These are phyloP conservation scores for Pelecanus crispus DNA, from an alignment of 2,113 vertebrate species.

Conservation along the genomic window DNA sequence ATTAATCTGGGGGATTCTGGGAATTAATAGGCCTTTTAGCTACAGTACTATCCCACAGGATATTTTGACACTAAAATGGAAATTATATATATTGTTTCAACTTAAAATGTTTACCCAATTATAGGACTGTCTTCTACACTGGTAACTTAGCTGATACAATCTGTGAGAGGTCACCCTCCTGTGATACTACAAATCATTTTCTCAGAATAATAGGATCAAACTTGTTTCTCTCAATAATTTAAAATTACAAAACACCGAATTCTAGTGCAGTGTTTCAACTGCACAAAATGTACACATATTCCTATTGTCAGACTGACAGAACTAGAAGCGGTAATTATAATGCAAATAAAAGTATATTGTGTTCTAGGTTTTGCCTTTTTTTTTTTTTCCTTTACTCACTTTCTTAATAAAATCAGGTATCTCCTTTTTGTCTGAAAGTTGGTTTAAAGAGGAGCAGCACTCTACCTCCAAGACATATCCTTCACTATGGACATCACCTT, in stretches of 20 bases:
- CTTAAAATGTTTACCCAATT: not conserved
- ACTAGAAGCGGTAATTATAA: not conserved
- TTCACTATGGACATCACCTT: constrained; percentile 64
- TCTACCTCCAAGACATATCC: constrained; percentile 86
- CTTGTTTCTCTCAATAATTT: not conserved
- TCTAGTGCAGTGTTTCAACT: not conserved
- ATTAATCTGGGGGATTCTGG: not conserved
- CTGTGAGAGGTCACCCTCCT: not conserved
- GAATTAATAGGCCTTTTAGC: not conserved
- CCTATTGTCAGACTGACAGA: not conserved
- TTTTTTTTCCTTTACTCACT: constrained; percentile 72
- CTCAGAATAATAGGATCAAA: not conserved
- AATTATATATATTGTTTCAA: not conserved
- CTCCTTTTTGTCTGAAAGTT: constrained; percentile 83
- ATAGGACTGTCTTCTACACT: not conserved
- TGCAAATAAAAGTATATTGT: not conserved
- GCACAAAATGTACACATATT: not conserved
- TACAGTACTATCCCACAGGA: not conserved
- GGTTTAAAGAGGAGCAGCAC: constrained; percentile 81
- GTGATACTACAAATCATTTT: not conserved
- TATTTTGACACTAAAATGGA: not conserved
- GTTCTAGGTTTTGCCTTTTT: not conserved
- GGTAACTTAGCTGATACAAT: constrained; percentile 9
- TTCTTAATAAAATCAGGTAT: constrained; percentile 93
- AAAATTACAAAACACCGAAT: not conserved